Conservation (phyloP, 2,113 vertebrate genomes). For the Gila orcuttii region DNA sequence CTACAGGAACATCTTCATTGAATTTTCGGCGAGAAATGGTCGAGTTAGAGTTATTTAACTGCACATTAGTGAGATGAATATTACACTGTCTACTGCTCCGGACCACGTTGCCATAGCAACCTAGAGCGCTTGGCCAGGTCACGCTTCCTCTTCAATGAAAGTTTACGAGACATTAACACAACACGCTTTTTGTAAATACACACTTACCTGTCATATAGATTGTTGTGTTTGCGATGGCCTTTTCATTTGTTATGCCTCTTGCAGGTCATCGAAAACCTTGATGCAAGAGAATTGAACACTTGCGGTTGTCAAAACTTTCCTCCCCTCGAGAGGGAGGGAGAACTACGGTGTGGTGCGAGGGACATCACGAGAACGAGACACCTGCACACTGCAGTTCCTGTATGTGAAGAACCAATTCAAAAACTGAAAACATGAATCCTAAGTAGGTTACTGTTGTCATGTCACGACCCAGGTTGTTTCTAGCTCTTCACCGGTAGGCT, state of each 20-base stretch:
- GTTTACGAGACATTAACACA: neutral
- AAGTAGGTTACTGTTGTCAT: neutral
- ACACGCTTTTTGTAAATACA: neutral
- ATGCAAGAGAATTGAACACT: slow-evolving; percentile 7
- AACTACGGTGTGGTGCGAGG: slow-evolving; percentile 59
- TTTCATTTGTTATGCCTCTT: neutral
- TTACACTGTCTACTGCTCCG: neutral
- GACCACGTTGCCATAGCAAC: slow-evolving; percentile 72
- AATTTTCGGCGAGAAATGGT: neutral
- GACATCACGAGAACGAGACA: slow-evolving; percentile 48
- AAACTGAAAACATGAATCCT: neutral
- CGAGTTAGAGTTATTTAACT: slow-evolving; percentile 4
- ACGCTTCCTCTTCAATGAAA: slow-evolving; percentile 7
- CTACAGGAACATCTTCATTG: neutral
- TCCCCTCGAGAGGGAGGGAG: slow-evolving; percentile 20
- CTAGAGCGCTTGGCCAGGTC: slow-evolving; percentile 7
- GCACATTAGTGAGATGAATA: neutral
- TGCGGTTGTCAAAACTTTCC: slow-evolving; percentile 53
- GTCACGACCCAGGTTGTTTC: neutral
- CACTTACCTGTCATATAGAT: slow-evolving; percentile 23
- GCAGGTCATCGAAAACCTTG: slow-evolving; percentile 49
- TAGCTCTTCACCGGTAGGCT: neutral
- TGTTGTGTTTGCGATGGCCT: neutral
- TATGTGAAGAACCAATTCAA: neutral
- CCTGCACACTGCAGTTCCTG: slow-evolving; percentile 5